These are phyloP conservation scores for Sciurus vulgaris DNA, from an alignment of 2,797 vertebrate genomes.

Conservation along the genomic window DNA sequence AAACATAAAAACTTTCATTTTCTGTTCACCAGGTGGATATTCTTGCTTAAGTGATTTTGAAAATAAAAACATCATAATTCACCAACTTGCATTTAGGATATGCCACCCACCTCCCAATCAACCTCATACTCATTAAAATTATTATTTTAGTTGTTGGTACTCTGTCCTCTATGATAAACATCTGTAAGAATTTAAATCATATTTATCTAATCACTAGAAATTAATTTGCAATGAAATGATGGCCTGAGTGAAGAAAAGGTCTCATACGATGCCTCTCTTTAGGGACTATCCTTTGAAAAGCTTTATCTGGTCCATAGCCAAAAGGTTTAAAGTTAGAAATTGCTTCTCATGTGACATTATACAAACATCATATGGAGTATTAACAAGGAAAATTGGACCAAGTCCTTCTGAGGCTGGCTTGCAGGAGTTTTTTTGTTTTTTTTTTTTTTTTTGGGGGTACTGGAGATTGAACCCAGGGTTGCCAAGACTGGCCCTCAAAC, in stretches of 20 bases:
- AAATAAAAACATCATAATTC: constrained; percentile 42
- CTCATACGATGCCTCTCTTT: not conserved
- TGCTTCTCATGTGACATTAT: not conserved
- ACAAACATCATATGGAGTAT: not conserved
- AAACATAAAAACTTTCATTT: not conserved
- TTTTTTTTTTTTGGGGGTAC: no score
- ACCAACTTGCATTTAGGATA: constrained; percentile 5
- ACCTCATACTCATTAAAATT: constrained; percentile 24
- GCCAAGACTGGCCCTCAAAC: no score
- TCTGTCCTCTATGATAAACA: not conserved
- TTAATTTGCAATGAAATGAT: not conserved
- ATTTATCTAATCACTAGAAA: constrained; percentile 28
- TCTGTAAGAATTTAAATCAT: constrained; percentile 20
- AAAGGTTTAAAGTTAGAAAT: constrained; percentile 21
- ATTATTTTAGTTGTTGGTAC: constrained; percentile 49
- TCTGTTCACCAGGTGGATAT: not conserved
- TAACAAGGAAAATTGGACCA: not conserved
- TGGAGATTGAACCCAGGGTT: no score
- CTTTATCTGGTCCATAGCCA: not conserved
- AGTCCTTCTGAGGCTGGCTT: not conserved
- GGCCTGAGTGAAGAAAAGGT: not conserved
- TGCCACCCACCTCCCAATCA: not conserved
- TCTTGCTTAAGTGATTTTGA: constrained; percentile 23
- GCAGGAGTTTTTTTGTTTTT: no score
- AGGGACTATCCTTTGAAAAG: constrained; percentile 30